Percentiles rank a stretch among this genome's conserved stretches.
Evolutionary conservation across 1,140 invertebrate species (phyloP).

Genomic region (Leptinotarsa texana): DNA sequence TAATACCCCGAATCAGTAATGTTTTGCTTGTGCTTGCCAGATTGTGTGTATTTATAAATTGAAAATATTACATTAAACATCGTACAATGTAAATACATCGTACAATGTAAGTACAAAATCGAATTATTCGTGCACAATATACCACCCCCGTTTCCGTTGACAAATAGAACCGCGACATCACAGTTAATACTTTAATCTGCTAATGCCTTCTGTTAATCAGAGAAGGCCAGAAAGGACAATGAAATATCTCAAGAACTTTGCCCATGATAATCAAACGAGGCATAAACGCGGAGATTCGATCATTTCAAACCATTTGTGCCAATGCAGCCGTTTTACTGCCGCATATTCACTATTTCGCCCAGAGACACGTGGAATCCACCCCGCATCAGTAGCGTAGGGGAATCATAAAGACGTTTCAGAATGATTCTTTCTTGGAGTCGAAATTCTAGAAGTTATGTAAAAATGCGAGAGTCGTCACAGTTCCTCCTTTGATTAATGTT

Average conservation of each 20-base stretch:
- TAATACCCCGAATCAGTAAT: too few relatives aligned
- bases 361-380: neutral
- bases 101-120: neutral
- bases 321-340: conserved; percentile 44
- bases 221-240: conserved; percentile 29
- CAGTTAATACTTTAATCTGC: conserved; percentile 36
- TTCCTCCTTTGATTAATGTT: too few relatives aligned
- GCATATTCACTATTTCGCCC: conserved; percentile 15
- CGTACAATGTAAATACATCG: neutral
- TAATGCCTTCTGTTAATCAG: conserved; percentile 33
- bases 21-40: too few relatives aligned
- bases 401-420: too few relatives aligned
- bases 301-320: conserved; percentile 51
- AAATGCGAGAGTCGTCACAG: too few relatives aligned
- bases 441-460: too few relatives aligned
- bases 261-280: conserved; percentile 45
- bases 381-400: neutral
- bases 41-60: too few relatives aligned
- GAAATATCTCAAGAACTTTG: conserved; percentile 34
- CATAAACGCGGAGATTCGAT: conserved; percentile 49
- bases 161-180: conserved; percentile 23
- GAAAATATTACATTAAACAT: neutral
- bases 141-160: conserved; percentile 6
- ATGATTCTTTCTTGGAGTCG: too few relatives aligned
- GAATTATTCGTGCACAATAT: neutral